Conservation (phyloP, 2,113 vertebrate genomes). For the Oryzias javanicus region DNA sequence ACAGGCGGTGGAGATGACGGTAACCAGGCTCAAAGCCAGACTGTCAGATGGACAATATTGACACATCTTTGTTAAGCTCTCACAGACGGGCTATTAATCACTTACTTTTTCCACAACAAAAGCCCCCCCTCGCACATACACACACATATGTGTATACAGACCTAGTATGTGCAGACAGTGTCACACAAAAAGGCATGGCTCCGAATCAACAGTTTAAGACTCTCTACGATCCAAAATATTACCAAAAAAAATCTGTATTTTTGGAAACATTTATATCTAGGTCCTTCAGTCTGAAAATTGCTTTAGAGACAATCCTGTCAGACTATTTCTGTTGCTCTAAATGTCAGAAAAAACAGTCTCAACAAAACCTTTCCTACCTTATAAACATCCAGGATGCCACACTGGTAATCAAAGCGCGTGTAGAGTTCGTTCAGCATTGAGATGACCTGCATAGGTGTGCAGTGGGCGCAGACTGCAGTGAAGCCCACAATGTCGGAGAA, state of each 20-base stretch:
- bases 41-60: constrained; percentile 62
- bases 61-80: constrained; percentile 60
- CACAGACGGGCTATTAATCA: constrained; percentile 60
- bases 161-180: constrained; percentile 1
- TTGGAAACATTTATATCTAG: not conserved
- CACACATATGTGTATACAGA: constrained; percentile 1
- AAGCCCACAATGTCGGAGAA: constrained; percentile 99
- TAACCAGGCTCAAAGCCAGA: constrained; percentile 24
- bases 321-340: not conserved
- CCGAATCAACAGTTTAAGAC: not conserved
- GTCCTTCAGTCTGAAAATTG: not conserved
- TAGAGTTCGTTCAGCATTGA: constrained; percentile 99
- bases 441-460: constrained; percentile 98
- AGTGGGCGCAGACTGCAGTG: constrained; percentile 96
- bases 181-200: constrained; percentile 8
- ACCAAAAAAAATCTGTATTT: not conserved
- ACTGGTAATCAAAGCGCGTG: constrained; percentile 97
- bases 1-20: constrained; percentile 20
- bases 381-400: constrained; percentile 95
- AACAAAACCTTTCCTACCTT: constrained; percentile 83
- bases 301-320: not conserved
- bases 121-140: constrained; percentile 10
- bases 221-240: constrained; percentile 4
- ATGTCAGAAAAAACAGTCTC: not conserved
- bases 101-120: constrained; percentile 58